phyloP scores from a whole-genome alignment of 2,888 invertebrate species.

The Leptinotarsa juncta region DNA sequence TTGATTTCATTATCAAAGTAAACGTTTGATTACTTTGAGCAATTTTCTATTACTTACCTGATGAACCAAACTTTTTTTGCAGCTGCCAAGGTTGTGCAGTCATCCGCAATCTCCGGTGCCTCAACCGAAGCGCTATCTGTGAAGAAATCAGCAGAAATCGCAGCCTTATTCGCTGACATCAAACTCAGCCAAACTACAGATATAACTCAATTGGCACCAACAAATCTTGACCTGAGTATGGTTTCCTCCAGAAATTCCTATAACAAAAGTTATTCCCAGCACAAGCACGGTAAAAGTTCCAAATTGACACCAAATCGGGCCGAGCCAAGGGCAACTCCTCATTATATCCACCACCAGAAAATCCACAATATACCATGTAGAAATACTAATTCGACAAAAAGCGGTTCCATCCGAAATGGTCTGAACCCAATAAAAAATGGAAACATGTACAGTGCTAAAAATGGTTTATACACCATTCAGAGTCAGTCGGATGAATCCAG shows the following conservation, averaged over 20 bases:
- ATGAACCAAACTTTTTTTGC: constrained; percentile 12
- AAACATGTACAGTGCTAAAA: constrained; percentile 62
- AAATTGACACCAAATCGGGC: constrained; percentile 37
- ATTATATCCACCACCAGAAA: constrained; percentile 34
- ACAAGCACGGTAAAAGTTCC: constrained; percentile 48
- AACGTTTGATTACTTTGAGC: neutral
- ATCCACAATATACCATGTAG: constrained; percentile 37
- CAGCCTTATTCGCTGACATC: constrained; percentile 85
- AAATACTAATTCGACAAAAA: constrained; percentile 20
- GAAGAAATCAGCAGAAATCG: constrained; percentile 90
- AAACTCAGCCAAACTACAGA: constrained; percentile 79
- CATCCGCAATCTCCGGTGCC: constrained; percentile 52
- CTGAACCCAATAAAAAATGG: constrained; percentile 28
- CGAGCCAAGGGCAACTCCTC: constrained; percentile 25
- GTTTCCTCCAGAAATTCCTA: constrained; percentile 51
- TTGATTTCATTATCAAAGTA: too few species aligned
- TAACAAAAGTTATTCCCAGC: constrained; percentile 49
- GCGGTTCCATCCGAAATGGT: constrained; percentile 26
- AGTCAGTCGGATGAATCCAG: constrained; percentile 65
- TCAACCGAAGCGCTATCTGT: constrained; percentile 79
- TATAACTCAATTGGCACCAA: constrained; percentile 68
- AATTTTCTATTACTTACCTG: neutral
- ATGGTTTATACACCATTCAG: constrained; percentile 66
- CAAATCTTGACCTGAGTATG: constrained; percentile 49
- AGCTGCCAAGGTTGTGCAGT: constrained; percentile 47